Evolutionary conservation across 2,797 vertebrate species (phyloP).

Genomic region (Spheniscus humboldti): DNA sequence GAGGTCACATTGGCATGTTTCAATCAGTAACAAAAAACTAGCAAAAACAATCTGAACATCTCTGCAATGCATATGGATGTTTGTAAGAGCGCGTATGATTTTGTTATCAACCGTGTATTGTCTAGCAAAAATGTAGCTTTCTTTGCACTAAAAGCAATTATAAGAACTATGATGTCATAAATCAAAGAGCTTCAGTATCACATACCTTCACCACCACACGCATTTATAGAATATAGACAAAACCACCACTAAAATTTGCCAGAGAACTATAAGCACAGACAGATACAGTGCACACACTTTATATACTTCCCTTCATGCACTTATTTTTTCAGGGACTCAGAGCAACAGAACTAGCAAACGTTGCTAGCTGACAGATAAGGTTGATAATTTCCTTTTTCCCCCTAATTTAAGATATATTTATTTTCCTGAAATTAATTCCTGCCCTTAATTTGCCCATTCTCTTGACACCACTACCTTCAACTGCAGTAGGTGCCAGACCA

Average conservation of each 20-base stretch:
- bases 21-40: background rate
- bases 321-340: background rate
- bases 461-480: background rate
- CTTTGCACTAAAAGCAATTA: background rate
- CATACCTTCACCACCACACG: background rate
- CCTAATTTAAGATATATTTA: background rate
- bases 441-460: background rate
- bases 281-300: fast-evolving
- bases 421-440: background rate
- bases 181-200: background rate
- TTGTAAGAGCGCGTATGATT: background rate
- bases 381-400: background rate
- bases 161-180: background rate
- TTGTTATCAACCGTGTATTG: background rate
- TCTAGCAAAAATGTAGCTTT: background rate
- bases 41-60: background rate
- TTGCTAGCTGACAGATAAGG: background rate
- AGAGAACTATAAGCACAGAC: background rate
- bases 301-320: background rate
- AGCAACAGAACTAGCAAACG: background rate
- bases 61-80: background rate
- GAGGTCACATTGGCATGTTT: background rate
- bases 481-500: background rate
- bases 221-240: background rate
- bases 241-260: background rate